A percentile compares a stretch with the other conserved stretches of the same genome.
These are phyloP conservation scores for Neoarius graeffei DNA, from an alignment of 2,113 vertebrate genomes.

Conservation along the genomic window DNA sequence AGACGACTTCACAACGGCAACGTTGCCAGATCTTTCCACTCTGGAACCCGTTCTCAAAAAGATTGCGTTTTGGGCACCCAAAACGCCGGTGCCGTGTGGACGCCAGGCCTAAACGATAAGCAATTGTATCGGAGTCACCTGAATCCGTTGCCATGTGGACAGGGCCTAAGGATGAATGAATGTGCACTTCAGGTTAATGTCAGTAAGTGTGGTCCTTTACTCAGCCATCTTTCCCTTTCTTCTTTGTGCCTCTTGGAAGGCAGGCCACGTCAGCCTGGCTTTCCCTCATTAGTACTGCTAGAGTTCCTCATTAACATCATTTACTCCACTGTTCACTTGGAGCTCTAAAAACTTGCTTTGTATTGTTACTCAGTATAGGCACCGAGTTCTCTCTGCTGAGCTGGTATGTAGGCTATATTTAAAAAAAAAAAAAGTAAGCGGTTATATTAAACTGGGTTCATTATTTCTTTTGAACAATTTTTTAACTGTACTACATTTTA, in stretches of 20 bases:
- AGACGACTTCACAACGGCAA: too few relatives aligned
- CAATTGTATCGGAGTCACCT: too few relatives aligned
- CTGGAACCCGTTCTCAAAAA: too few relatives aligned
- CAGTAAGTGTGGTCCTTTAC: too few relatives aligned
- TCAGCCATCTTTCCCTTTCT: not conserved
- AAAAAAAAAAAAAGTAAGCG: not conserved
- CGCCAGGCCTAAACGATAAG: too few relatives aligned
- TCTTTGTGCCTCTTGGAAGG: not conserved
- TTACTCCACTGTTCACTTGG: not conserved
- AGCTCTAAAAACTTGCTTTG: not conserved
- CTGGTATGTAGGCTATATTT: not conserved
- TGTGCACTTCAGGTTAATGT: too few relatives aligned
- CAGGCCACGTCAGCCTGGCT: not conserved
- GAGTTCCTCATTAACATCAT: not conserved
- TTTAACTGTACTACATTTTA: not conserved
- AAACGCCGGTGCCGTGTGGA: too few relatives aligned
- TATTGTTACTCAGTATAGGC: not conserved
- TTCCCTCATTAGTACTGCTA: not conserved
- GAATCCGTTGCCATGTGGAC: too few relatives aligned
- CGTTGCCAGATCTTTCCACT: too few relatives aligned
- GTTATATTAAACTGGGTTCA: not conserved
- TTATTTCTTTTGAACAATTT: not conserved
- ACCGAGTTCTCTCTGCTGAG: not conserved
- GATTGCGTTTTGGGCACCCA: too few relatives aligned
- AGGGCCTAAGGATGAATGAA: too few relatives aligned